phyloP scores from a whole-genome alignment of 1,140 invertebrate species.

The Steinernema feltiae region DNA sequence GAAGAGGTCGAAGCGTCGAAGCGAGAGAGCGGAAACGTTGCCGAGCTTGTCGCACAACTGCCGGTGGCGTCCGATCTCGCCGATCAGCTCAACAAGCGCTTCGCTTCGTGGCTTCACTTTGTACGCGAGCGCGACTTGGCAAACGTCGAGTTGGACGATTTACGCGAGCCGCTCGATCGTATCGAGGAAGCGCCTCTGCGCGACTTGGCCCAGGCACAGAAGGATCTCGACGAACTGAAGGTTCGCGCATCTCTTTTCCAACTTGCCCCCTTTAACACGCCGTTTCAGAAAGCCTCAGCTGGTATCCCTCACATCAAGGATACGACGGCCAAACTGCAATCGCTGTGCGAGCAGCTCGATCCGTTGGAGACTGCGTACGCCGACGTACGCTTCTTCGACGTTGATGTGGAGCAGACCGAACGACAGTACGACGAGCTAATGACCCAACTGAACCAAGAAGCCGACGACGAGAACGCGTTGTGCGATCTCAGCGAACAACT shows the following conservation, averaged over 20 bases:
- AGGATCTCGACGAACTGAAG: constrained; percentile 34
- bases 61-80: constrained; percentile 26
- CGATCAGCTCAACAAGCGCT: constrained; percentile 26
- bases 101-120: constrained; percentile 37
- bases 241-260: constrained; percentile 4
- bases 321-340: constrained; percentile 21
- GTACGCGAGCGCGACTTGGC: constrained; percentile 33
- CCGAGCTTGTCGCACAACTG: neutral
- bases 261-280: constrained; percentile 11
- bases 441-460: constrained; percentile 17
- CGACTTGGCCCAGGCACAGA: constrained; percentile 26
- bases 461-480: constrained; percentile 26
- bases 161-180: constrained; percentile 38
- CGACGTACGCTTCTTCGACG: constrained; percentile 36
- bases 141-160: constrained; percentile 31
- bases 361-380: constrained; percentile 34
- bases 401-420: constrained; percentile 30
- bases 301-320: constrained; percentile 24
- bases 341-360: constrained; percentile 29
- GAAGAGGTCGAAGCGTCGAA: neutral
- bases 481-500: constrained; percentile 16
- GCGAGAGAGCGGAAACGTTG: neutral
- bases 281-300: constrained; percentile 24
- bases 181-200: constrained; percentile 33
- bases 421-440: constrained; percentile 28